Base-by-base conservation (phyloP, 2,113 vertebrate genomes). In the Cottus gobio region DNA sequence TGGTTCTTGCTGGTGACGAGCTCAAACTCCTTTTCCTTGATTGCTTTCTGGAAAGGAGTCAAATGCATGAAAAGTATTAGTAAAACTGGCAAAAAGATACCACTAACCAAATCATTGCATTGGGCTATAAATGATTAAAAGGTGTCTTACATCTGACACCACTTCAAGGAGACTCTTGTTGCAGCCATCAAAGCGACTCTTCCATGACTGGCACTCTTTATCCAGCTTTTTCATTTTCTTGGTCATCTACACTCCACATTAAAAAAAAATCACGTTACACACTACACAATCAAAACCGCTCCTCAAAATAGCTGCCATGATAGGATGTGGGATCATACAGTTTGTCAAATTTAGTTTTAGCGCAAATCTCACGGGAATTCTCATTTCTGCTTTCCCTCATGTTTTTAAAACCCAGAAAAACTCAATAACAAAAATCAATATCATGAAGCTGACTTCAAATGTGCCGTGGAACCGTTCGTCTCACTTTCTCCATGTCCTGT, bases 141-240 rank as follows among this genome's bases (percentile, higher is more conserved):
- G 2, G 16, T 52, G 56, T 46, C 95, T 96, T 85, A 99, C 98
- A 94, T 99, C 98, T 89, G 97, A 94, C 75, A 97, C 97, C 98
- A 99, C 99, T 82, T 98, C 97, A 77, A 99, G 3, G 26, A 99
- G 95, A 1, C 95, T 95, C 93, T 96, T 97, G 94, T 99, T 99
- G 80, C 98, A 99, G 89, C 94, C 96, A 83, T 99, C 98, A 93
- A 99, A 99, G 57, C 98, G 96, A 67, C 93, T 92, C 94, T 97
- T 99, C 98, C 98, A 99, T 0, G 96, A 96, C 84, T 95, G 95
- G 18, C 97, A 97, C 84, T 99, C 98, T 77, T 99, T 99, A 83
- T 99, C 98, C 87, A 99, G 69, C 87, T 98, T 99, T 87, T 95
- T 99, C 95, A 99, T 99, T 94, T 97, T 99, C 94, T 99, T 99